Evolutionary conservation across 2,888 invertebrate genomes (phyloP).

Genomic region (Ctenicera cuprea): DNA sequence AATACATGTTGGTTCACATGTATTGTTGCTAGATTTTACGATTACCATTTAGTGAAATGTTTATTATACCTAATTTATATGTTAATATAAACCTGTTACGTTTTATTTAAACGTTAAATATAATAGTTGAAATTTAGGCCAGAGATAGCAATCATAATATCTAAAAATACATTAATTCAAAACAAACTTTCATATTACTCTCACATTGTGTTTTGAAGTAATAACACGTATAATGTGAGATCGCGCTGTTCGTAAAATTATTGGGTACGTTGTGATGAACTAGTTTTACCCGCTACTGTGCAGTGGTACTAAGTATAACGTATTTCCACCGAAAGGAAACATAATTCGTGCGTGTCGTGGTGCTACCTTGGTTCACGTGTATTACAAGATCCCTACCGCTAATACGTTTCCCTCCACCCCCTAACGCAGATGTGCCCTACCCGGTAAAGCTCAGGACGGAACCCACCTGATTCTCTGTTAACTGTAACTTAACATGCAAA

Average conservation of each 20-base stretch:
- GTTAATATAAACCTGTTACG: constrained; percentile 10
- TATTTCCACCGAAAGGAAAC: constrained; percentile 45
- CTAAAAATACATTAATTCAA: background rate
- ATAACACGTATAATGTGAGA: background rate
- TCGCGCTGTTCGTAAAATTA: background rate
- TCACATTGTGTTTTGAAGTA: background rate
- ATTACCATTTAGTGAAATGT: background rate
- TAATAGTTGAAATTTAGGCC: constrained; percentile 3
- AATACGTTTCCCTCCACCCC: constrained; percentile 56
- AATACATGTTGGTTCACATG: background rate
- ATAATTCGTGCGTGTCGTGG: constrained; percentile 58
- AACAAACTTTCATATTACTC: constrained; percentile 1
- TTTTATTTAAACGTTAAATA: background rate
- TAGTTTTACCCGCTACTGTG: background rate
- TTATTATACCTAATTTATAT: background rate
- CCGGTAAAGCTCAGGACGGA: constrained; percentile 64
- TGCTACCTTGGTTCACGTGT: constrained; percentile 56
- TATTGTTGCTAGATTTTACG: background rate
- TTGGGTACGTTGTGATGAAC: background rate
- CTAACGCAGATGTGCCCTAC: constrained; percentile 52
- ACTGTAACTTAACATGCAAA: constrained; percentile 68
- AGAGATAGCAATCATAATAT: background rate
- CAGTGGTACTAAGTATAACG: constrained; percentile 20
- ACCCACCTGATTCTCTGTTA: constrained; percentile 67
- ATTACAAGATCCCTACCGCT: constrained; percentile 59